Evolutionary conservation across 2,888 invertebrate species (phyloP).

Genomic region (Cerastis leucographa): DNA sequence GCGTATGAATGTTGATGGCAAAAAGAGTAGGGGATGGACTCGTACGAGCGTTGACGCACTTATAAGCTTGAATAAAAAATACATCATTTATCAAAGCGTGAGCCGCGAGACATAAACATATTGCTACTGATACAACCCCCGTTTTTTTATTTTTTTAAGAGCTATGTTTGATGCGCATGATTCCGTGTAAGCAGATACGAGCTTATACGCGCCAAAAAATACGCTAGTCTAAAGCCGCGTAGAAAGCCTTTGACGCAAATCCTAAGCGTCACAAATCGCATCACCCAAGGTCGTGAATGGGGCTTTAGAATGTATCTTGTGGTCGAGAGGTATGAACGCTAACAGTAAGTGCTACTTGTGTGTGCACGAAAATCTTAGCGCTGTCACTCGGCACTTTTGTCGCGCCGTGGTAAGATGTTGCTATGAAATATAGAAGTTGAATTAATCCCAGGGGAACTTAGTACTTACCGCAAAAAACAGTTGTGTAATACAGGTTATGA

Average conservation of each 20-base stretch:
- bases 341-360: conserved; percentile 40
- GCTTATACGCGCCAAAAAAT: background rate
- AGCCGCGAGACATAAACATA: background rate
- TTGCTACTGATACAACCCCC: background rate
- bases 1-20: background rate
- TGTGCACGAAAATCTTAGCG: conserved; percentile 54
- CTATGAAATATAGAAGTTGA: background rate
- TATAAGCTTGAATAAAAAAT: background rate
- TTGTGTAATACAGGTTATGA: background rate
- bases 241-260: background rate
- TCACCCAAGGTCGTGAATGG: background rate
- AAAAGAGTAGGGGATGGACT: background rate
- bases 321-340: conserved; percentile 1
- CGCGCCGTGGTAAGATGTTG: conserved; percentile 42
- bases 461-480: background rate
- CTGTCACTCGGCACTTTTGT: conserved; percentile 24
- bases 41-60: background rate
- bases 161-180: accelerated
- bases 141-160: too few relatives aligned
- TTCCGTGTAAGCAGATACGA: too few relatives aligned
- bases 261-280: background rate
- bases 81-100: background rate
- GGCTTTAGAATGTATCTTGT: background rate
- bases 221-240: background rate
- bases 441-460: background rate